Evolutionary conservation across 2,113 vertebrate genomes (phyloP).

Genomic region (Ciconia boyciana): DNA sequence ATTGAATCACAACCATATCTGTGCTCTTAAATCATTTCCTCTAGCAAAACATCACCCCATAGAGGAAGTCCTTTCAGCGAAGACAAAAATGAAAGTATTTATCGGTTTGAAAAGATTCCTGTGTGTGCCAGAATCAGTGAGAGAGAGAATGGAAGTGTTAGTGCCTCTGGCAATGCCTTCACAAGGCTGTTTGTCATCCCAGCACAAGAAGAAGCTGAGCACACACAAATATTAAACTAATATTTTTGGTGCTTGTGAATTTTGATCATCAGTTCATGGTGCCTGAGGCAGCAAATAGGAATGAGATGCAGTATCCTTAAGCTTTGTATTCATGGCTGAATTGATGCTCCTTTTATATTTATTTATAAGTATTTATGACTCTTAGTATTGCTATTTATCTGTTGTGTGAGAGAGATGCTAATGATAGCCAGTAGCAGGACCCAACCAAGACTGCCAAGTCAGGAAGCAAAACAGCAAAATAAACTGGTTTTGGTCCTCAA

Average conservation of each 20-base stretch:
- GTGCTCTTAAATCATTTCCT: slow-evolving; percentile 40
- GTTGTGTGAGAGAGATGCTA: neutral
- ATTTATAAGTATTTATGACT: neutral
- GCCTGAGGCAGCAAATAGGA: slow-evolving; percentile 16
- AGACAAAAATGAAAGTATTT: slow-evolving; percentile 40
- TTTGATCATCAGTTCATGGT: neutral
- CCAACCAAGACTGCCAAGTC: neutral
- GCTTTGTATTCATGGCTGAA: slow-evolving; percentile 19
- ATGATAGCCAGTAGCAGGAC: neutral
- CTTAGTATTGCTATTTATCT: neutral
- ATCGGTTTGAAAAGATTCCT: slow-evolving; percentile 47
- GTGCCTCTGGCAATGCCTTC: slow-evolving; percentile 19
- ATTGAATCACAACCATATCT: slow-evolving; percentile 12
- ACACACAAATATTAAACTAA: slow-evolving; percentile 59
- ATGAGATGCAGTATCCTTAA: slow-evolving; percentile 8
- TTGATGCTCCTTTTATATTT: neutral
- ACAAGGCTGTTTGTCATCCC: slow-evolving; percentile 7
- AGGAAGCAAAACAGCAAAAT: neutral
- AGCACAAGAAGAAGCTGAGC: slow-evolving; percentile 40
- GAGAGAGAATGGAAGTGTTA: slow-evolving; percentile 11
- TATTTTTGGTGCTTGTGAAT: slow-evolving; percentile 27
- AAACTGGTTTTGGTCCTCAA: neutral
- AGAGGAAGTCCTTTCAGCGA: slow-evolving; percentile 4
- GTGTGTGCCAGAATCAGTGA: slow-evolving; percentile 18
- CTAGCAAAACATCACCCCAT: slow-evolving; percentile 33